Conservation (phyloP, 2,797 vertebrate species). For the Cossypha dichroa region DNA sequence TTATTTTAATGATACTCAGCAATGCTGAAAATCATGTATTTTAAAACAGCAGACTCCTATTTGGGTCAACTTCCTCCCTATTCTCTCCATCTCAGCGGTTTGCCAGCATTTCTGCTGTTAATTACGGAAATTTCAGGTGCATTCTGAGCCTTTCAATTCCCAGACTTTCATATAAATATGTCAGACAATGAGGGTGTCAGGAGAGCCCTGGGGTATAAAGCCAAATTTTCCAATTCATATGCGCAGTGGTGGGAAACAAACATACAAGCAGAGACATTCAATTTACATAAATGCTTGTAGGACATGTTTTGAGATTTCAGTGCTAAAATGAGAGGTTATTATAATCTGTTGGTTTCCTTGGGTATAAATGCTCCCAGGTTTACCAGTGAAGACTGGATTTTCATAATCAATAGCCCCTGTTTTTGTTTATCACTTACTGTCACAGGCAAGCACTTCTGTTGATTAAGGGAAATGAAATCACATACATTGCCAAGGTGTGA, state of each 20-base stretch:
- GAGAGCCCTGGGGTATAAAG: background rate
- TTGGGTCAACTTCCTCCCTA: background rate
- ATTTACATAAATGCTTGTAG: constrained; percentile 29
- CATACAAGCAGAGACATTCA: background rate
- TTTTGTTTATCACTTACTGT: constrained; percentile 21
- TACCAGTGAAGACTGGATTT: background rate
- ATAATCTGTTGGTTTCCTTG: background rate
- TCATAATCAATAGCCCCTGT: background rate
- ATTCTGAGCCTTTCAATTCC: background rate
- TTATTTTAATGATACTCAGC: background rate
- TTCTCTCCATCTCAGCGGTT: background rate
- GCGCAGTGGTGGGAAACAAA: background rate
- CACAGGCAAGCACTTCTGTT: background rate
- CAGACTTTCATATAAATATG: background rate
- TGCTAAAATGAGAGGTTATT: background rate
- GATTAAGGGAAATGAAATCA: constrained; percentile 24
- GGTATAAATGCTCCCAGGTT: background rate
- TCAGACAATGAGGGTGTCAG: background rate
- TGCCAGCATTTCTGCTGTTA: constrained; percentile 13
- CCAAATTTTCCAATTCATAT: background rate
- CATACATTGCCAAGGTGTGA: background rate
- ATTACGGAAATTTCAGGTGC: constrained; percentile 23
- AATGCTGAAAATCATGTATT: background rate
- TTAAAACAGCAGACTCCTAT: background rate
- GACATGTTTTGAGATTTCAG: background rate